Percentiles rank a stretch among this genome's conserved stretches.
Evolutionary conservation across 2,888 invertebrate species (phyloP).

Genomic region (Peribatodes rhomboidaria): DNA sequence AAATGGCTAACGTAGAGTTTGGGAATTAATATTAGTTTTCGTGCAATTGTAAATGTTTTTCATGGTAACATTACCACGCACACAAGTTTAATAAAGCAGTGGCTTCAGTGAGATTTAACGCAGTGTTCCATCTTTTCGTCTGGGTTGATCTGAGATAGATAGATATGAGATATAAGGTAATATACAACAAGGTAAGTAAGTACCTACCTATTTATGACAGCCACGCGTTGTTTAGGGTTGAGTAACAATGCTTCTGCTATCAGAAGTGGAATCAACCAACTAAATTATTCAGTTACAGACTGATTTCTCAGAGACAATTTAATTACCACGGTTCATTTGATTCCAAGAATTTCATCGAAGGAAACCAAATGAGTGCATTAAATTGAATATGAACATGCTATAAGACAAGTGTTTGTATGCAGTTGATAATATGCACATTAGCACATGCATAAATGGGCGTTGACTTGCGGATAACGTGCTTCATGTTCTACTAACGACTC

Average conservation of each 20-base stretch:
- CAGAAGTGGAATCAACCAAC: slow-evolving; percentile 13
- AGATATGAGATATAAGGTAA: too few relatives aligned
- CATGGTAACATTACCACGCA: too few relatives aligned
- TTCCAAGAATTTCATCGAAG: slow-evolving; percentile 28
- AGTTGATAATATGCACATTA: slow-evolving; percentile 42
- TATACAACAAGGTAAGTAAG: too few relatives aligned
- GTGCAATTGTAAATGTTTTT: too few relatives aligned
- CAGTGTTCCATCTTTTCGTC: too few relatives aligned
- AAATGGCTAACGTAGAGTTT: too few relatives aligned
- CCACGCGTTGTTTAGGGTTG: background rate
- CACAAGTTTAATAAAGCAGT: too few relatives aligned
- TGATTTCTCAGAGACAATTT: slow-evolving; percentile 12
- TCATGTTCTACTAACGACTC: slow-evolving; percentile 46
- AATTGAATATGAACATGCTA: slow-evolving; percentile 37
- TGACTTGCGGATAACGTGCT: slow-evolving; percentile 53
- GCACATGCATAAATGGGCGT: slow-evolving; percentile 52
- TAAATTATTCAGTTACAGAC: slow-evolving; percentile 5
- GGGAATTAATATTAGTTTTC: too few relatives aligned
- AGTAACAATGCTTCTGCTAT: slow-evolving; percentile 11
- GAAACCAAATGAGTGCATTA: slow-evolving; percentile 37
- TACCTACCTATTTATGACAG: background rate
- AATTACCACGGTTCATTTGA: slow-evolving; percentile 16
- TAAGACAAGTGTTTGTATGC: slow-evolving; percentile 32
- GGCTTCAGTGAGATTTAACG: too few relatives aligned
- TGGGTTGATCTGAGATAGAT: too few relatives aligned